phyloP scores from a whole-genome alignment of 2,797 vertebrate species.

The Sylvia borin region DNA sequence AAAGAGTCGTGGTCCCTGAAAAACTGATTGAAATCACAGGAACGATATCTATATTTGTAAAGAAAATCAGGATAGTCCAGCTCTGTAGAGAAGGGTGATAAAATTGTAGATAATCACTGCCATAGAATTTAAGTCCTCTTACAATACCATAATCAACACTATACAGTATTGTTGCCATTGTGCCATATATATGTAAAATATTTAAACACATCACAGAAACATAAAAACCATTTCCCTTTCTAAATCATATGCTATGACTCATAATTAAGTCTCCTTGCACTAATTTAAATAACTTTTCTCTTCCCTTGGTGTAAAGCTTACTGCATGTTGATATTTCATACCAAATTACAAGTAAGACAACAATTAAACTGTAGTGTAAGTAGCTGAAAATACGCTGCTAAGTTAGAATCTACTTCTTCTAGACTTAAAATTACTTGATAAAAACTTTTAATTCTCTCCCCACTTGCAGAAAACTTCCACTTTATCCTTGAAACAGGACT shows the following conservation, averaged over 20 bases:
- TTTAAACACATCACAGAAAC: background rate
- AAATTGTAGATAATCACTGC: background rate
- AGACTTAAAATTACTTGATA: background rate
- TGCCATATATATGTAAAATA: background rate
- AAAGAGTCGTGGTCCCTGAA: background rate
- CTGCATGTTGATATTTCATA: background rate
- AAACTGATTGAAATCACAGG: background rate
- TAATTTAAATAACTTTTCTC: background rate
- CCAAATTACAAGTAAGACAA: background rate
- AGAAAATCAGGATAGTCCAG: background rate
- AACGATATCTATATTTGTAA: background rate
- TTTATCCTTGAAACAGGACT: background rate
- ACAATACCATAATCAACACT: background rate
- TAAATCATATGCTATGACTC: background rate
- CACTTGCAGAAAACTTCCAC: background rate
- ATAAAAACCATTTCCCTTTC: background rate
- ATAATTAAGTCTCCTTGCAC: background rate
- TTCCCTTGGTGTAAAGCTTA: background rate
- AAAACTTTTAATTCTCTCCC: background rate
- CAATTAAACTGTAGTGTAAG: background rate
- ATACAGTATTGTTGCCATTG: background rate
- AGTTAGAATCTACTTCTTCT: background rate
- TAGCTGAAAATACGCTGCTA: background rate
- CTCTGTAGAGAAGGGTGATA: background rate
- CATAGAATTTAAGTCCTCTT: background rate